Base-by-base conservation (phyloP, 2,797 vertebrate species). In the Benthosema pterotum region DNA sequence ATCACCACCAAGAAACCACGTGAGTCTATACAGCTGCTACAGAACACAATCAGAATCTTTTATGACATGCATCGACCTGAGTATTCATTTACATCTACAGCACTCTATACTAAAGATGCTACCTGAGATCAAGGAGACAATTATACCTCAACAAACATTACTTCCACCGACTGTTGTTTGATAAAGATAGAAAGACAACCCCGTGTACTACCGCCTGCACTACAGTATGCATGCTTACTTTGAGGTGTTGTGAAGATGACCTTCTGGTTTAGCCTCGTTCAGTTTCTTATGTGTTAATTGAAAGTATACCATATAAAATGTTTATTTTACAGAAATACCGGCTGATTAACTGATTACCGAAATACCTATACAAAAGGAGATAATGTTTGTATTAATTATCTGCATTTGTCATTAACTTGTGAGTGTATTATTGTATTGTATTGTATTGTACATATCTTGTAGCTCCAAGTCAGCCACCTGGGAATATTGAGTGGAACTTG, bases 401-500 rank as follows among this genome's bases (percentile, higher is more conserved):
- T 69, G 57, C 42, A 42, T 75, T 75, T 43, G 69, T 79, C 55
- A 76, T 64, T 73, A 78, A 22, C 11, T 43, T 66, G 15, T 74
- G 43, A 70, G 61, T 71, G 2, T 69, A 57, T 89, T 83, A 71
- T 88, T 72, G n/a, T n/a, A n/a, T n/a, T n/a, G n/a, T n/a, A n/a
- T n/a, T n/a, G n/a, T n/a, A n/a, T n/a, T n/a, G n/a, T n/a, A 57
- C 50, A 65, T 69, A 22, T 89, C 83, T 86, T 78, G 4, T 86
- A 96, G 95, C 94, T 59, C 94, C 95, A 2, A 94, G 93, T 73
- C 94, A 94, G 78, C 92, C 93, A 13, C 94, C 94, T 0, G 91
- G 86, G 11, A 96, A 95, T 71, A 94, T 96, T 0, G 90, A 93
- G 72, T 97, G 94, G 95, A 95, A 91, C 76, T 73, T 96, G 88